Base-by-base conservation (phyloP, 1,140 invertebrate species). In the Rhopalosiphum padi region DNA sequence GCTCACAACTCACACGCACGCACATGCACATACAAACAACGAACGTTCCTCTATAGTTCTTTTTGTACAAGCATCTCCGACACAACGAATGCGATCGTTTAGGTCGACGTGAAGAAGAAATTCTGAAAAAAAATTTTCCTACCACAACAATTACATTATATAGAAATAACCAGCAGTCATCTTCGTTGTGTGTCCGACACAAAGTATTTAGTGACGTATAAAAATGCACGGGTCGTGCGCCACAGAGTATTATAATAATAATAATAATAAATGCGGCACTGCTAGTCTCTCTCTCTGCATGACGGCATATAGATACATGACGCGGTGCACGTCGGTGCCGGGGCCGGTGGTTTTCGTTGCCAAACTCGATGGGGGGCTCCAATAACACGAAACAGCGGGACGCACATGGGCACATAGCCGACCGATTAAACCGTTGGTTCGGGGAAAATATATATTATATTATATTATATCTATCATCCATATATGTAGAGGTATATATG, bases 131-230 rank as follows among this genome's bases (percentile, higher is more conserved):
- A 90, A 43, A 43, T 21, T 15, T 89, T 90, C 55, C 53, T 90
- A 90, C 89, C 89, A 43, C 89, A 90, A 90, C 89, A 90, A 60
- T 90, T 43, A 55, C 53, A 43, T 68, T 90, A 43, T 90, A 23
- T 89, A 89, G 48, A 53, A 89, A 89, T 89, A 89, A 53, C 87
- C 87, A 25, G 87, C 87, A 89, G 48, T 89, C 53, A 68, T 68
- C 25, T 41, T 90, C 53, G 53, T 60, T 41, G 88, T 55, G 86
- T 23, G 35, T 90, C 89, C 89, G 89, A 90, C 41, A 90, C 89
- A 90, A 90, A 90, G 89, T 90, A 90, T 90, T 90, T 90, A 90
- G 89, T 90, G 89, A 90, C 89, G 89, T 90, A 90, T 90, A 90
- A 90, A 90, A 90, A 90, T 68, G 53, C 89, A 43, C 2, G 89